A percentile compares a stretch with the other conserved stretches of the same genome.
phyloP scores from a whole-genome alignment of 1,140 invertebrate species.

The Plectrocnemia conspersa region DNA sequence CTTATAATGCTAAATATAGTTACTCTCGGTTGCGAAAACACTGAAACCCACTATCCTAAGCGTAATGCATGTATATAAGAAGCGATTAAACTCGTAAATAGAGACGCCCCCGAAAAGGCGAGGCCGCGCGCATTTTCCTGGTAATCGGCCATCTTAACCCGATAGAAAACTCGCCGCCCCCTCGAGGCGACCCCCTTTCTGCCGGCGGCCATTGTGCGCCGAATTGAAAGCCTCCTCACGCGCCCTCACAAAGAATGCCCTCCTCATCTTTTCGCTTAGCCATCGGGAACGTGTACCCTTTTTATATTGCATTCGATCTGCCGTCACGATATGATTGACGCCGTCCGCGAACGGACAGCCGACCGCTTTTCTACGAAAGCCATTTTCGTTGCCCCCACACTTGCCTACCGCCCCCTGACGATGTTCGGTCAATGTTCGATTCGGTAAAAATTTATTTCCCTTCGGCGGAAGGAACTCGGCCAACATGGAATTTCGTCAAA shows the following conservation, averaged over 20 bases:
- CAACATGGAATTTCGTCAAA: no score
- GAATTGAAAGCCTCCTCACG: slow-evolving; percentile 23
- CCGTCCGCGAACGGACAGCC: slow-evolving; percentile 10
- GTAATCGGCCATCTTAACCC: slow-evolving; percentile 1
- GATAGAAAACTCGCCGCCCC: background rate
- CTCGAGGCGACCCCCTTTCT: background rate
- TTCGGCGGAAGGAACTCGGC: no score
- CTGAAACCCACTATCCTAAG: no score
- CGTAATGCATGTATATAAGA: no score
- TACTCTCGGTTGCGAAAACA: no score
- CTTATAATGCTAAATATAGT: no score
- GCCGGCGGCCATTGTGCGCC: slow-evolving; percentile 16
- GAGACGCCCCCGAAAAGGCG: no score
- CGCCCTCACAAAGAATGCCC: slow-evolving; percentile 7
- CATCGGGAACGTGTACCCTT: slow-evolving; percentile 7
- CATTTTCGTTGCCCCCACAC: slow-evolving; percentile 6
- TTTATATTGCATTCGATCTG: slow-evolving; percentile 20
- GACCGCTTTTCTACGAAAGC: slow-evolving; percentile 11
- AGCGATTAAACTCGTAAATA: no score
- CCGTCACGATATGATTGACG: slow-evolving; percentile 20
- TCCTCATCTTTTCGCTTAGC: slow-evolving; percentile 6
- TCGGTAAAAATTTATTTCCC: no score
- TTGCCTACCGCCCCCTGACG: no score
- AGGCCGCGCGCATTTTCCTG: slow-evolving; percentile 12
- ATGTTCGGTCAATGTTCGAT: no score